A percentile compares a stretch with the other conserved stretches of the same genome.
Evolutionary conservation across 2,113 vertebrate genomes (phyloP).

Genomic region (Psammodynastes pulverulentus): DNA sequence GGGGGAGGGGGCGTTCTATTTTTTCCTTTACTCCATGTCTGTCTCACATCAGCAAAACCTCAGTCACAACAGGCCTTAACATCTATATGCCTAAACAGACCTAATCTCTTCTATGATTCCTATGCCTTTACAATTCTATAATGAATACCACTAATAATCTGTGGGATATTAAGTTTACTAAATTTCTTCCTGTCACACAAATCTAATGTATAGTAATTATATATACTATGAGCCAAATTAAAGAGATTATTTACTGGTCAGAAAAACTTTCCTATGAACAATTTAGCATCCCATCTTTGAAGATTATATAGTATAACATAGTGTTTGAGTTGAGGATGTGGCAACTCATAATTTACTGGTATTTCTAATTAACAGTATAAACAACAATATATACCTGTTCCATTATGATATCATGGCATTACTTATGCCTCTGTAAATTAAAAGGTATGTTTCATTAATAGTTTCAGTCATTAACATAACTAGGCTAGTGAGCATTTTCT

Average conservation of each 20-base stretch:
- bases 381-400: background rate
- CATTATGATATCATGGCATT: background rate
- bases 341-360: background rate
- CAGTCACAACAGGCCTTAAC: background rate
- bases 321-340: background rate
- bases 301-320: background rate
- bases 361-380: background rate
- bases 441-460: background rate
- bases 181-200: background rate
- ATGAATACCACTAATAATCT: background rate
- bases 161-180: background rate
- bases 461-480: background rate
- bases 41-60: background rate
- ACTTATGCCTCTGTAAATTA: background rate
- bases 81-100: background rate
- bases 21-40: background rate
- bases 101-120: background rate
- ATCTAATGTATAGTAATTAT: background rate
- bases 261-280: background rate
- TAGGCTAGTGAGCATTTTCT: background rate
- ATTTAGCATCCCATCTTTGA: background rate
- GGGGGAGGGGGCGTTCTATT: accelerated
- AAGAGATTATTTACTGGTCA: background rate
- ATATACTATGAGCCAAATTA: background rate
- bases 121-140: background rate